Conservation (phyloP, 2,888 invertebrate genomes). For the Geophilus truncorum region DNA sequence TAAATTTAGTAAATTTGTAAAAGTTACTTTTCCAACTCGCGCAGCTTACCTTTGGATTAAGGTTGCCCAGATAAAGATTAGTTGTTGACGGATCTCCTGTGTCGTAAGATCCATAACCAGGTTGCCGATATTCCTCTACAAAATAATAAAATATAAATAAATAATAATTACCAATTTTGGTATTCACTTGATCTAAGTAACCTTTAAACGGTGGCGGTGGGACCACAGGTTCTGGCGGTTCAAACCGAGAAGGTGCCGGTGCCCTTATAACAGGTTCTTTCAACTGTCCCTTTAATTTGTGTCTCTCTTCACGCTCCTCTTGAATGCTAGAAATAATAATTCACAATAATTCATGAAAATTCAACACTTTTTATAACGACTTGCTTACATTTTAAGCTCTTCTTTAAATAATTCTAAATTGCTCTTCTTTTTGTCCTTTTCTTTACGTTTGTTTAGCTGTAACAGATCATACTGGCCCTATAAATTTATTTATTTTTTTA, state of each 20-base stretch:
- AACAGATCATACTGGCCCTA: too few species aligned
- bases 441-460: conserved; percentile 57
- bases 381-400: conserved; percentile 83
- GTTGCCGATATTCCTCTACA: conserved; percentile 40
- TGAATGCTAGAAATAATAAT: conserved; percentile 67
- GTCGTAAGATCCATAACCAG: conserved; percentile 72
- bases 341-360: too few species aligned
- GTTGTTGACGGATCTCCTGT: conserved; percentile 96
- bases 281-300: conserved; percentile 75
- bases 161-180: background rate
- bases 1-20: conserved; percentile 33
- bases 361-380: too few species aligned
- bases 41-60: conserved; percentile 96
- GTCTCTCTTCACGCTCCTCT: conserved; percentile 93
- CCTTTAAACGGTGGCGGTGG: background rate
- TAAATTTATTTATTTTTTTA: too few species aligned
- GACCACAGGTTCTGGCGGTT: conserved; percentile 32
- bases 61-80: conserved; percentile 93
- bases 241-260: conserved; percentile 32
- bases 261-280: conserved; percentile 49
- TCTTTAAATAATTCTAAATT: conserved; percentile 98
- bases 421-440: conserved; percentile 85
- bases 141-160: background rate
- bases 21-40: too few species aligned
- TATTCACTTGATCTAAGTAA: background rate